phyloP scores from a whole-genome alignment of 2,888 invertebrate species.

The Pilophorus perplexus region DNA sequence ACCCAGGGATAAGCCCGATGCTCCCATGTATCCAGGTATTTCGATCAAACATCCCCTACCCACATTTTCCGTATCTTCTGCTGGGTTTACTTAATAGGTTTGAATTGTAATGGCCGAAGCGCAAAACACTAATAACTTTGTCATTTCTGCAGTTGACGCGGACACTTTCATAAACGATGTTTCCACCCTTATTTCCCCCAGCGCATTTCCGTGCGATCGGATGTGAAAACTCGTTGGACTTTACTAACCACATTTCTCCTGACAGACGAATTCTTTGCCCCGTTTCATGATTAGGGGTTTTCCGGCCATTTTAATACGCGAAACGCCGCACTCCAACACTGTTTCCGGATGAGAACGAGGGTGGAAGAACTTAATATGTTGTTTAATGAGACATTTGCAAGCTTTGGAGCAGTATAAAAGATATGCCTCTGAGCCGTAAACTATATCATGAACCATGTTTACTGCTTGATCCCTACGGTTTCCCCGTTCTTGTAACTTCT shows the following conservation, averaged over 20 bases:
- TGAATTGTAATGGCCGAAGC: constrained; percentile 31
- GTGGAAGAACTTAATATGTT: constrained; percentile 37
- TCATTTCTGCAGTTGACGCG: constrained; percentile 17
- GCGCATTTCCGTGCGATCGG: background rate
- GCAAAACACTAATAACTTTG: constrained; percentile 26
- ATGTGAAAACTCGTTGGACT: constrained; percentile 4
- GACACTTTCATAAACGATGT: constrained; percentile 18
- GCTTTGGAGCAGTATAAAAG: constrained; percentile 37
- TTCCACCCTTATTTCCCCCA: background rate
- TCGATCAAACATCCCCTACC: constrained; percentile 19
- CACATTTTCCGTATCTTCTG: constrained; percentile 1
- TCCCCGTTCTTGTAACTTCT: background rate
- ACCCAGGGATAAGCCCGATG: constrained; percentile 17
- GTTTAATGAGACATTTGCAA: constrained; percentile 40
- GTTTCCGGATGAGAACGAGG: constrained; percentile 9
- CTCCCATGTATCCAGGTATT: constrained; percentile 21
- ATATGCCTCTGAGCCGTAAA: constrained; percentile 35
- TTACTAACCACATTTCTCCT: background rate
- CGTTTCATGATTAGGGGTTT: background rate
- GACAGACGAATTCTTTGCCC: background rate
- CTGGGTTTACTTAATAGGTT: constrained; percentile 31
- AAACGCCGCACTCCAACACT: background rate
- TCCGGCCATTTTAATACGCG: constrained; percentile 9
- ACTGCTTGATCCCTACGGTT: constrained; percentile 33
- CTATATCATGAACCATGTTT: constrained; percentile 39